A percentile compares a stretch with the other conserved stretches of the same genome.
phyloP scores from a whole-genome alignment of 2,113 vertebrate species.

The Scopus umbretta region DNA sequence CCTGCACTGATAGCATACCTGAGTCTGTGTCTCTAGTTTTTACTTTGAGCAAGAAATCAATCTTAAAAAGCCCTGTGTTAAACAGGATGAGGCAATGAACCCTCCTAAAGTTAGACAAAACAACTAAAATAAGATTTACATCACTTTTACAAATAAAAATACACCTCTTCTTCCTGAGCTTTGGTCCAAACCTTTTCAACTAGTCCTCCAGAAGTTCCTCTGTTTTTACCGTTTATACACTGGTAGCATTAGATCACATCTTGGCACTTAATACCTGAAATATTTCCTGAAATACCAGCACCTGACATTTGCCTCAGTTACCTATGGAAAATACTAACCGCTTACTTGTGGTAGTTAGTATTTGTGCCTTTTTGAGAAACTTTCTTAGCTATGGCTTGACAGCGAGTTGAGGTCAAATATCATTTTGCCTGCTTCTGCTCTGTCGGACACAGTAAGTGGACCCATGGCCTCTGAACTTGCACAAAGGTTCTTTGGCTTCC shows the following conservation, averaged over 20 bases:
- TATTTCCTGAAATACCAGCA: background rate
- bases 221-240: background rate
- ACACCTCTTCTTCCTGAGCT: background rate
- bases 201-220: background rate
- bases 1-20: too few relatives aligned
- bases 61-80: background rate
- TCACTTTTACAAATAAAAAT: background rate
- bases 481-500: background rate
- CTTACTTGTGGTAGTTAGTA: background rate
- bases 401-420: background rate
- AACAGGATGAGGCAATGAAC: background rate
- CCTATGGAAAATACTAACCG: background rate
- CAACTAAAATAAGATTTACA: background rate
- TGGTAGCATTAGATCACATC: background rate
- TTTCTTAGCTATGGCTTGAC: background rate
- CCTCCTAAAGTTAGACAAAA: background rate
- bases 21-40: background rate
- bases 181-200: background rate
- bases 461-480: background rate
- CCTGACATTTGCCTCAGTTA: background rate
- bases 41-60: background rate
- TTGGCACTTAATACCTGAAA: background rate
- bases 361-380: background rate
- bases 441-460: background rate
- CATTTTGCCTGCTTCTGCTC: background rate